Evolutionary conservation across 2,113 vertebrate species (phyloP), one percentile per base, ranked within the genome.

Genomic region (Phylloscopus whistleri): DNA sequence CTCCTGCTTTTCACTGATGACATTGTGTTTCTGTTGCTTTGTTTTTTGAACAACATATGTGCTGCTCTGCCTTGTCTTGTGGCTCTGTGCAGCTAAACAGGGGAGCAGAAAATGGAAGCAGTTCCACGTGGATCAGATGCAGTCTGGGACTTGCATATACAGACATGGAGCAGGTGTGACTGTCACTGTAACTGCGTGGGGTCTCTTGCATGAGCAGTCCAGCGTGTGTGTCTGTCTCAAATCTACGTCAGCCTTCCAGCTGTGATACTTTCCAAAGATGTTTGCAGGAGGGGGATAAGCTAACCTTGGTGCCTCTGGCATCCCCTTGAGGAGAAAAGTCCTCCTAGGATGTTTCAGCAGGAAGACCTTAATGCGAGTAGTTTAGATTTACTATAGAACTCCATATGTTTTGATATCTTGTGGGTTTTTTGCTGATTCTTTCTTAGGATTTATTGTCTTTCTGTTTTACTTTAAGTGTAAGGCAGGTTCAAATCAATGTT

Each of bases 401-500:
- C 22, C 3, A 0, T 35, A 60, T 55, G 30, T 84, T 90, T 89
- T 87, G 67, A 63, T 69, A 33, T 58, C 60, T n/a, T 58, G 30
- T 77, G n/a, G 33, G 7, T 1, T 67, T 89, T 87, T 78, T 90
- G 23, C 55, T 55, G 27, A 92, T 96, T 94, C 48, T 28, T 79
- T 80, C 35, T 67, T 59, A 69, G 37, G 62, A 88, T 93, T 89
- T 93, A 59, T 60, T 75, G 62, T 95, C 74, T 87, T 91, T 69
- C 35, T 84, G 16, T 87, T 91, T 88, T 69, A 7, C 33, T 87
- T 87, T 88, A 93, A 93, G 46, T 69, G 72, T 86, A 80, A 86
- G 35, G 37, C 75, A 81, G 16, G 60, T 84, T 95, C 60, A 91
- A 95, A 86, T 83, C 78, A 93, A 58, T 90, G 82, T 85, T 95